Evolutionary conservation across 2,888 invertebrate genomes (phyloP).

Genomic region (Cancer borealis): DNA sequence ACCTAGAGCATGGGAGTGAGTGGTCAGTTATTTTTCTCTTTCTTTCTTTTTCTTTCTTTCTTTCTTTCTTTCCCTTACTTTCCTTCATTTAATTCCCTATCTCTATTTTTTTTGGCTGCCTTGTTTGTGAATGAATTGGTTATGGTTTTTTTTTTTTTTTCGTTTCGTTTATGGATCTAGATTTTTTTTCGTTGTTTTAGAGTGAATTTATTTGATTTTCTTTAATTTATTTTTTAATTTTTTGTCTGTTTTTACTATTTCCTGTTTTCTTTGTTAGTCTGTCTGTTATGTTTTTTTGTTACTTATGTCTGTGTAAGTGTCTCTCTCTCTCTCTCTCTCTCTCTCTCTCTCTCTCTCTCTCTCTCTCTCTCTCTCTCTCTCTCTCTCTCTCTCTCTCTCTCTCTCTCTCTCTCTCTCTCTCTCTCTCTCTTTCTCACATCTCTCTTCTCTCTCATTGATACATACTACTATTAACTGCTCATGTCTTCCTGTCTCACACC

Average conservation of each 20-base stretch:
- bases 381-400: conserved; percentile 50
- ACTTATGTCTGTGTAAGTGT: neutral
- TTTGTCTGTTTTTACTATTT: neutral
- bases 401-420: conserved; percentile 40
- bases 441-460: neutral
- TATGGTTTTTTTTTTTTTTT: too few relatives aligned
- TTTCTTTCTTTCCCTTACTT: neutral
- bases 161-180: too few relatives aligned
- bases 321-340: conserved; percentile 42
- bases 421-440: conserved; percentile 32
- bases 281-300: neutral
- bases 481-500: neutral
- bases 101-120: neutral
- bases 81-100: neutral
- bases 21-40: neutral
- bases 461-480: neutral
- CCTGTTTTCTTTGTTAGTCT: neutral
- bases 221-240: too few relatives aligned
- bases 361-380: conserved; percentile 48
- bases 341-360: conserved; percentile 48
- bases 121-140: neutral
- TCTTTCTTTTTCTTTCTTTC: neutral
- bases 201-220: too few relatives aligned
- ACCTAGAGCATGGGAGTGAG: neutral
- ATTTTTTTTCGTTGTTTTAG: too few relatives aligned